phyloP scores from a whole-genome alignment of 2,888 invertebrate species.

The Boloria selene region DNA sequence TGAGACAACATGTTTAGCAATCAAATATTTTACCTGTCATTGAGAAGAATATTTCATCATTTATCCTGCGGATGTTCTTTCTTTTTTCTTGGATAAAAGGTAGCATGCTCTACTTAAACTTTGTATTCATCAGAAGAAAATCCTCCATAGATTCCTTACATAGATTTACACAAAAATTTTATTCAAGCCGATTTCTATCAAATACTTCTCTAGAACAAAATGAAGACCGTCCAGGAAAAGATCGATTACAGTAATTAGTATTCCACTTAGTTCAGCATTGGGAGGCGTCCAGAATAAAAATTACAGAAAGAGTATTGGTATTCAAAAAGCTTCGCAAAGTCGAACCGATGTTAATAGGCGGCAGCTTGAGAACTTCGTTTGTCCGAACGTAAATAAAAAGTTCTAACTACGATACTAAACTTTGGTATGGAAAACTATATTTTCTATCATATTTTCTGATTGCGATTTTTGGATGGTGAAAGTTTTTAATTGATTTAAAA shows the following conservation, averaged over 20 bases:
- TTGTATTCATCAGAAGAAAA: no score
- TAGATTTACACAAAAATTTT: no score
- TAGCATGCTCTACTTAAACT: no score
- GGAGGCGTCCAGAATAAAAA: conserved; percentile 19
- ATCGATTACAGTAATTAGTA: conserved; percentile 21
- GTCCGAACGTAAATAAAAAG: conserved; percentile 18
- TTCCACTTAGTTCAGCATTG: conserved; percentile 4
- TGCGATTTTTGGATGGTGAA: conserved; percentile 1
- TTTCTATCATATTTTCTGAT: not conserved
- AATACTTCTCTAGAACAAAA: not conserved
- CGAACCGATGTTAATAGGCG: conserved; percentile 21
- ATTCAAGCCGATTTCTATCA: not conserved
- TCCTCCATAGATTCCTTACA: no score
- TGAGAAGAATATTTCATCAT: no score
- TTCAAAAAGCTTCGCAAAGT: conserved; percentile 22
- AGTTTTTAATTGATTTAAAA: not conserved
- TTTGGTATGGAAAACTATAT: conserved; percentile 5
- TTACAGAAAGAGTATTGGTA: conserved; percentile 7
- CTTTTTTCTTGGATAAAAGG: no score
- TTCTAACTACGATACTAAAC: not conserved
- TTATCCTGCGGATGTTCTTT: no score
- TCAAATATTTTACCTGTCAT: no score
- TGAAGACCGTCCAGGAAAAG: not conserved
- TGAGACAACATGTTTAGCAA: no score
- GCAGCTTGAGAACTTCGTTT: conserved; percentile 19